Evolutionary conservation across 2,888 invertebrate species (phyloP), one percentile per base, ranked within the genome.

Genomic region (Ptilodon capucinus): DNA sequence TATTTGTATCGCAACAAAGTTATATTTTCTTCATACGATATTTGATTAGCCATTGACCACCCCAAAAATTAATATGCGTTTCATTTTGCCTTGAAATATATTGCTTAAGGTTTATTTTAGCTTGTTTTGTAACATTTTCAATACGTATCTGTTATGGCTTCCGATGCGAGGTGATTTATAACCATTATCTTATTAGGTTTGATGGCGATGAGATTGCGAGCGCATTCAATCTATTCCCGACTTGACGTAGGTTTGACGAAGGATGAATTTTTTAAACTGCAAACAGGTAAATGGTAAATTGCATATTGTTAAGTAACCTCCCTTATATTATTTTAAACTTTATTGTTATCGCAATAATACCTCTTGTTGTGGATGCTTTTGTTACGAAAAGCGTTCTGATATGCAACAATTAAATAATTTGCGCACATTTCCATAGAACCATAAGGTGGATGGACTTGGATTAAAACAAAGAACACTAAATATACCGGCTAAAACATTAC

Each of bases 81-180:
- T 35, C 14, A 32, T 3, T 5, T 1, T 0, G 11, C 36, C 14
- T 18, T 18, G 18, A 8, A 2, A 2, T 9, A 19, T n/a, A 13
- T 21, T 5, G 4, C 1, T 11, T 40, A 40, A 16, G 23, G 25
- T 25, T 25, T 16, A 40, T 40, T 25, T 16, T 40, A 0, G 16
- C 13, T 25, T 18, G 13, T 38, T 19, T 32, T 32, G 14, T 14
- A 4, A 28, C 4, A 14, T 5, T 7, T 32, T 14, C 32, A 11
- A 5, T 5, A 56, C 48, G 62, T 53, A 51, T 63, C 51, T 56
- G 50, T 51, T 11, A 19, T 51, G 56, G 57, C 57, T 66, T 70
- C 62, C 58, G 55, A 64, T 59, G 57, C 48, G 46, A 57, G 60
- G 55, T 67, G 68, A 57, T 74, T 72, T 66, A 71, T 76, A 68